Conservation (phyloP, 2,113 vertebrate species). For the Misgurnus mizolepis region DNA sequence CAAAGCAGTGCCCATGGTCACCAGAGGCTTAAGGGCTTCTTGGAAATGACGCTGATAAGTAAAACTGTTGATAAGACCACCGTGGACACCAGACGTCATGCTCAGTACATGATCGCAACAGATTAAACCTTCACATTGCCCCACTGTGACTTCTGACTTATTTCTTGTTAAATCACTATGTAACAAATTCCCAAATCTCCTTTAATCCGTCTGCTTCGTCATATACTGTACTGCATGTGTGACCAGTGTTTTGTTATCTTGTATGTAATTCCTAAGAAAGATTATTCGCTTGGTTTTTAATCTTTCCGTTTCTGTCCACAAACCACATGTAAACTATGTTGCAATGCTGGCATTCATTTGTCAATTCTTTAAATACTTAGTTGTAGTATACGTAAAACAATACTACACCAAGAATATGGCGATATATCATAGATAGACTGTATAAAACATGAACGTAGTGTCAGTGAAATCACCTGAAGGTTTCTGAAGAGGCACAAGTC, state of each 20-base stretch:
- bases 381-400: too few relatives aligned
- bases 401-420: too few relatives aligned
- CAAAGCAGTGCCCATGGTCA: slow-evolving; percentile 57
- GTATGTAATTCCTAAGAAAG: slow-evolving; percentile 58
- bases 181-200: slow-evolving; percentile 60
- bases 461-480: too few relatives aligned
- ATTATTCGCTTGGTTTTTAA: slow-evolving; percentile 36
- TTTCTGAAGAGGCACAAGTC: too few relatives aligned
- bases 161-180: slow-evolving; percentile 51
- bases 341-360: too few relatives aligned
- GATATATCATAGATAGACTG: too few relatives aligned
- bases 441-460: too few relatives aligned
- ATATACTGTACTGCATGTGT: slow-evolving; percentile 46
- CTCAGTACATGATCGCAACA: not conserved
- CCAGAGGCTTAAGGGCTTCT: slow-evolving; percentile 63
- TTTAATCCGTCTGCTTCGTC: slow-evolving; percentile 67
- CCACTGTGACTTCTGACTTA: not conserved
- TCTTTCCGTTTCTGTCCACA: slow-evolving; percentile 28
- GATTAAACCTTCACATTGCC: not conserved
- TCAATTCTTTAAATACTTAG: too few relatives aligned
- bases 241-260: slow-evolving; percentile 64
- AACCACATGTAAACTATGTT: not conserved
- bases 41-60: slow-evolving; percentile 63
- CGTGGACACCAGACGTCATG: slow-evolving; percentile 1
- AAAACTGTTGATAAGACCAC: slow-evolving; percentile 46